Base-by-base conservation (phyloP, 35 echinoderm and acorn worm species). In the Lytechinus variegatus region DNA sequence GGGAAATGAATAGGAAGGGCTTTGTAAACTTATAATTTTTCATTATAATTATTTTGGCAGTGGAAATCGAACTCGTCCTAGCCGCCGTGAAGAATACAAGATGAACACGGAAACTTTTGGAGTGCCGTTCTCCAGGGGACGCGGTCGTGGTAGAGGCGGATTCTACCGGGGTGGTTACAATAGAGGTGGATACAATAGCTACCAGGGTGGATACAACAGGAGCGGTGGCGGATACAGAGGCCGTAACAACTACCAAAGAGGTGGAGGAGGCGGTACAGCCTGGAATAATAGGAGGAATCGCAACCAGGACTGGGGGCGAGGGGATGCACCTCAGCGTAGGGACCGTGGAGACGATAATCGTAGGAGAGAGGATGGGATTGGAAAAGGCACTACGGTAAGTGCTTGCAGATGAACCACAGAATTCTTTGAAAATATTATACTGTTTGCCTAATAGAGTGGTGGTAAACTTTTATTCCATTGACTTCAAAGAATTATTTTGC, bases 71-170 rank as follows among this genome's bases (percentile, higher is more conserved):
- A 94, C 94, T 28, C 91, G 96, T 60, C 91, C 96, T 33, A 98
- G 95, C 28, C 97, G 97, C 96, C 95, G 95, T 57, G 97, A 99
- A 87, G 98, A 99, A 53, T 95, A 97, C n/a, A 97, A 98, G 92
- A 96, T 98, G 93, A 99, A 99, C 88, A 96, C 94, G 21, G 98
- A 99, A 92, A 99, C 98, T 9, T 99, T 99, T 97, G 98, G 98
- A 44, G 95, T 99, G 58, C 95, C 95, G 24, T 97, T 96, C 79
- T 71, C 94, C 57, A 94, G 98, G 52, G 96, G 95, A 12, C 95
- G 98, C 44, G 97, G 98, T 28, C 94, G 98, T 92, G 97, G 98
- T 52, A 89, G 97, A 27, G 97, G 97, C 29, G 91, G 95, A 9
- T 95, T 94, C 55, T 96, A 96, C 54, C 56, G 94, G 21, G 94